Base-by-base conservation (phyloP, 2,888 invertebrate species). In the Lepidocyrtoides sp. region DNA sequence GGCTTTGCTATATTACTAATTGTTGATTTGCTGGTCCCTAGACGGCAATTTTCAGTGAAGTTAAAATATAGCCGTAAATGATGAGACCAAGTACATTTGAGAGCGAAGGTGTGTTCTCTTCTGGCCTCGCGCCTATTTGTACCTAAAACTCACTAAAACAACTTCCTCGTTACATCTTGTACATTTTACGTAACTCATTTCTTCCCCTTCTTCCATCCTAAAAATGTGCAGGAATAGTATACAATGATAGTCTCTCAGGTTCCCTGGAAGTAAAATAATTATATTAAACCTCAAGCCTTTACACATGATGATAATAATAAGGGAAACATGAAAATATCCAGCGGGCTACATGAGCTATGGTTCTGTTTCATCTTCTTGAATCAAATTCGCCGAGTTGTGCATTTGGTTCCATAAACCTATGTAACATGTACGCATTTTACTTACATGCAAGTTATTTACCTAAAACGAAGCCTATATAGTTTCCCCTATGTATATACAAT, bases 1-100 rank as follows among this genome's bases (percentile, higher is more conserved):
- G 44, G 84, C 79, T 79, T 77, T 85, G 90, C 63, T 90, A 84
- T 90, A 90, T 90, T 90, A 90, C 90, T 90, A 90, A 90, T 90
- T 90, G 90, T 90, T 90, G 90, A 90, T 90, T 90, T 90, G 90
- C 90, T 85, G 36, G 84, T 90, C 90, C 84, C 90, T 57, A n/a
- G 90, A 44, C 36, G 60, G 90, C 90, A 84, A 85, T 90, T 90
- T 90, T 17, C 29, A 29, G 23, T 90, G 90, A 90, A 90, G 84
- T 77, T 84, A 79, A 90, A 90, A 84, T 90, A 90, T 90, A 63
- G 54, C 90, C 14, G 75, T 82, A 75, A 89, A 75, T 75, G 72
- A 89, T 88, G 89, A 72, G 82, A 79, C 81, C 20, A 79, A 75
- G 48, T 48, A 77, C 41, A 14, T 8, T n/a, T n/a, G 5, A 69